Evolutionary conservation across 2,113 vertebrate species (phyloP), one percentile per base, ranked within the genome.

Genomic region (Dipodomys merriami): DNA sequence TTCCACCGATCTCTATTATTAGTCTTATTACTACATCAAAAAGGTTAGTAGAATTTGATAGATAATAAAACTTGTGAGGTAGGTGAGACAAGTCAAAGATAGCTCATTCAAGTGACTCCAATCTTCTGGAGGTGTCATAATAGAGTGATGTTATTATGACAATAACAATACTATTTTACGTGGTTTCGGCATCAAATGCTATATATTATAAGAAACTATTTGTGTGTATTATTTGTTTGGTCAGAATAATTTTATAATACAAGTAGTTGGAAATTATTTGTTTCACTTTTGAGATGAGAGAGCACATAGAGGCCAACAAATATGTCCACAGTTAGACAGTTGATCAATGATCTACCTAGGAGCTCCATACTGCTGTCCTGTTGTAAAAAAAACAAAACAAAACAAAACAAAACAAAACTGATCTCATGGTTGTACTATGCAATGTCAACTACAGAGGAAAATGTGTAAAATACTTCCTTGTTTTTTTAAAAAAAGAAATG

Each of bases 201-300:
- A 81, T n/a, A n/a, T n/a, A n/a, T 25, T 53, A 4, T 23, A 49
- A 11, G 72, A 65, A 67, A 33, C 33, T 20, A 9, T 77, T 85
- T 86, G 67, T 35, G 13, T 3, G 57, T 25, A 68, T 86, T 71
- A 65, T 76, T 94, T 69, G 29, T 16, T 83, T 76, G 53, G 18
- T 79, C 39, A 83, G 16, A 86, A 77, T 46, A 68, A 83, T 57
- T 3, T 83, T 85, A 69, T 67, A 65, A 77, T 23, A 1, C 49
- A 67, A 4, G 8, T 72, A 25, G 49, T 12, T 83, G 27, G 20
- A 89, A 95, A 88, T 44, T 86, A 91, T 46, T 79, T 88, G 44
- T 8, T 25, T 83, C 39, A 13, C 22, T 49, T 78, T 73, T 78
- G 88, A 94, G 72, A 7, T 8, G n/a, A 76, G 46, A 53, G 53